Evolutionary conservation across 2,113 vertebrate genomes (phyloP), one percentile per base, ranked within the genome.

Genomic region (Ochotona curzoniae): DNA sequence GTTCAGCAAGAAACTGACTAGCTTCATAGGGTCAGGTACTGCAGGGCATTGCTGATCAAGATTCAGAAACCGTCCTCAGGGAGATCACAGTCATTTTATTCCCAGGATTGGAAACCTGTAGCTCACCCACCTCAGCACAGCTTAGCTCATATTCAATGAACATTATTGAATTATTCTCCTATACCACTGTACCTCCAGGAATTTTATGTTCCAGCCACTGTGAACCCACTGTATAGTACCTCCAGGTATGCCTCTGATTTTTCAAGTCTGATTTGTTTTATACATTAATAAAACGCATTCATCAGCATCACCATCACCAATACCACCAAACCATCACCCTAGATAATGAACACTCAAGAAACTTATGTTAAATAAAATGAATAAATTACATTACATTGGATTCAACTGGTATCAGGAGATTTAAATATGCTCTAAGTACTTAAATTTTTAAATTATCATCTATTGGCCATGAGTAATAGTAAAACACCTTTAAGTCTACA

Each of bases 1-100:
- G 89, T 92, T 82, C 51, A 82, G 57, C 63, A 91, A 91, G 73
- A 84, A 87, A 14, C 82, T 83, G 60, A 81, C 57, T 75, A 61
- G 28, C 13, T 91, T n/a, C 51, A 28, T 73, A 91, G n/a, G 51
- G 5, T 25, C 61, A 86, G 47, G 76, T 8, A 76, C 67, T 30
- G 3, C 38, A 15, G 64, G 60, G 69, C 64, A 83, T 25, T 78
- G 61, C 28, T 84, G n/a, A 44, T 35, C 66, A 80, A 73, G 57
- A 82, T 18, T 78, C 71, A 63, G 35, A 92, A 23, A 11, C 51
- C 87, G 12, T 88, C 44, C 73, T 93, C 76, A 93, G n/a, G 83
- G 32, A 85, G 38, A 67, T 66, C 49, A 75, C 28, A 38, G 18
- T 89, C 66, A 89, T 28, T 70, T 78, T 66, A 30, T 60, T 60